Conservation (phyloP, 2,888 invertebrate genomes). For the Saturnia japonica region DNA sequence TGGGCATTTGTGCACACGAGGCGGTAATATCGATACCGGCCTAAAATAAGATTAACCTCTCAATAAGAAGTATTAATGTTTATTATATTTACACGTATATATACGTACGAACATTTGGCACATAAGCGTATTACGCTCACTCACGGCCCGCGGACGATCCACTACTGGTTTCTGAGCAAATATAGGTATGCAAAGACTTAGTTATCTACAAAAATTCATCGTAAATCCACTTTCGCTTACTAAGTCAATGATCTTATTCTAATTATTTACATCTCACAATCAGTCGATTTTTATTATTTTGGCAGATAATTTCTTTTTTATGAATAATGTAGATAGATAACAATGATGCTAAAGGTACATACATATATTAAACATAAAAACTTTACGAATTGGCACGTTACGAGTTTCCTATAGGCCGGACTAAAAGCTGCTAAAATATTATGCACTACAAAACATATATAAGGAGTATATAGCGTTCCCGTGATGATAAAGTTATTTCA, state of each 20-base stretch:
- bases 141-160: constrained; percentile 57
- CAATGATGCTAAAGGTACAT: constrained; percentile 44
- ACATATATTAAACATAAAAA: constrained; percentile 55
- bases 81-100: constrained; percentile 56
- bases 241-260: constrained; percentile 74
- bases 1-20: constrained; percentile 36
- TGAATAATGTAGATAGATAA: constrained; percentile 47
- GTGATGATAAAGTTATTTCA: constrained; percentile 64
- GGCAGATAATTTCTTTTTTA: constrained; percentile 67
- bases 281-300: constrained; percentile 75
- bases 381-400: constrained; percentile 62
- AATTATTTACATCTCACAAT: constrained; percentile 80
- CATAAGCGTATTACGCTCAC: constrained; percentile 73
- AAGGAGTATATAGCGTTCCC: constrained; percentile 45
- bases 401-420: constrained; percentile 72
- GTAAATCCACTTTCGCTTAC: constrained; percentile 64
- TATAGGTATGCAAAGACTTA: constrained; percentile 76
- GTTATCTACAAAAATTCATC: constrained; percentile 71
- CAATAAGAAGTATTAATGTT: constrained; percentile 52
- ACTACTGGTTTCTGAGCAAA: constrained; percentile 78
- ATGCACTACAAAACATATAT: constrained; percentile 62
- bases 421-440: constrained; percentile 68
- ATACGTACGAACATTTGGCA: constrained; percentile 74
- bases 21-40: constrained; percentile 54
- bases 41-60: constrained; percentile 48